A percentile compares a stretch with the other conserved stretches of the same genome.
phyloP scores from a whole-genome alignment of 1,140 invertebrate species.

The Diachasmimorpha longicaudata region DNA sequence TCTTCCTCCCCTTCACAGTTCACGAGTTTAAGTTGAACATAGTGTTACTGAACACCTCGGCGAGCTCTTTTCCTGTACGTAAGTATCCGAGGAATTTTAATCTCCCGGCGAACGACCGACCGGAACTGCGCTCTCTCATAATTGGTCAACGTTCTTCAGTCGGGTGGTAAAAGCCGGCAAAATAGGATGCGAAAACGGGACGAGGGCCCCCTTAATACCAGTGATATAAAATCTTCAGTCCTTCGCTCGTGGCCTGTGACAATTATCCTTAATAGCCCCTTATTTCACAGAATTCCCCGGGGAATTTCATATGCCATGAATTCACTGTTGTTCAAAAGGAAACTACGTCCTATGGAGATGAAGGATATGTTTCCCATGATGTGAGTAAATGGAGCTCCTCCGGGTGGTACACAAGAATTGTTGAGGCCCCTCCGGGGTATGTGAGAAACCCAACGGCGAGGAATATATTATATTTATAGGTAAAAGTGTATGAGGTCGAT shows the following conservation, averaged over 20 bases:
- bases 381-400: neutral
- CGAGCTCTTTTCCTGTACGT: neutral
- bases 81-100: conserved; percentile 20
- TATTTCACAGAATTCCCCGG: neutral
- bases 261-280: too few species aligned
- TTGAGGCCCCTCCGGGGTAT: neutral
- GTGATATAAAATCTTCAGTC: too few species aligned
- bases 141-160: conserved; percentile 15
- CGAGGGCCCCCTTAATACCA: too few species aligned
- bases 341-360: neutral
- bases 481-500: neutral
- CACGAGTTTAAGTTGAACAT: neutral
- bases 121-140: neutral
- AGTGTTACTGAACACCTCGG: neutral
- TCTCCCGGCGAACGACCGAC: conserved; percentile 1
- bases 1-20: neutral
- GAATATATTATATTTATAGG: neutral
- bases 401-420: neutral
- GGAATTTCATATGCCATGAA: neutral
- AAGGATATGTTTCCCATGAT: neutral
- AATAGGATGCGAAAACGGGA: neutral
- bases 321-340: neutral
- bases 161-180: neutral
- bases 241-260: too few species aligned
- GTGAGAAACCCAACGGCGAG: neutral